Percentiles rank a stretch among this genome's conserved stretches.
phyloP scores from a whole-genome alignment of 2,797 vertebrate species.

The Epinephelus awoara region DNA sequence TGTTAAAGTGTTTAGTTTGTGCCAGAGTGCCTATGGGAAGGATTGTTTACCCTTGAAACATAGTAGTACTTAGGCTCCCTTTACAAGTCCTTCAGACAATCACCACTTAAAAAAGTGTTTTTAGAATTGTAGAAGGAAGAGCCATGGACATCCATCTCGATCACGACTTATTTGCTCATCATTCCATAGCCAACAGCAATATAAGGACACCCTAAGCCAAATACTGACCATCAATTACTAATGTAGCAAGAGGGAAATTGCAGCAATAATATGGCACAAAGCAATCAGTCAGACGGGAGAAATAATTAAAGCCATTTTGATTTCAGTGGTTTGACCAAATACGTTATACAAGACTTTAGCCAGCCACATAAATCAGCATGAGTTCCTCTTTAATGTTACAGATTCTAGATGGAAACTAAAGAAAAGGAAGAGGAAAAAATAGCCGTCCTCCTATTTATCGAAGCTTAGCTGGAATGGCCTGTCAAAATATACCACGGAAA shows the following conservation, averaged over 20 bases:
- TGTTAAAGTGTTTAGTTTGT: conserved; percentile 72
- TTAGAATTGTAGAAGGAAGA: conserved; percentile 1
- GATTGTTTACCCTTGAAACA: conserved; percentile 75
- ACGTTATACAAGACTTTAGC: conserved; percentile 45
- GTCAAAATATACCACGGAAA: conserved; percentile 80
- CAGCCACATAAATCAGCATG: conserved; percentile 59
- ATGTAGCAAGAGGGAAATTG: conserved; percentile 27
- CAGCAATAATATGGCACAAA: conserved; percentile 2
- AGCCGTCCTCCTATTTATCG: conserved; percentile 52
- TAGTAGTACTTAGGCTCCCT: conserved; percentile 26
- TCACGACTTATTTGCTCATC: conserved; percentile 36
- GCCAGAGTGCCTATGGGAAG: conserved; percentile 40
- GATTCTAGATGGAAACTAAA: conserved; percentile 62
- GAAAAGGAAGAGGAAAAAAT: conserved; percentile 25
- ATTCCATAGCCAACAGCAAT: neutral
- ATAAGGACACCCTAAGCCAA: conserved; percentile 15
- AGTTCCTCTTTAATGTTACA: conserved; percentile 39
- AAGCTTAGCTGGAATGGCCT: conserved; percentile 72
- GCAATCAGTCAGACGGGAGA: conserved; percentile 33
- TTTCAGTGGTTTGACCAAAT: conserved; percentile 54
- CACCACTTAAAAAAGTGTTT: conserved; percentile 13
- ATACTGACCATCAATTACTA: conserved; percentile 32
- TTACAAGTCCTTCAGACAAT: conserved; percentile 30
- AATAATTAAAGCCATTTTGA: conserved; percentile 61
- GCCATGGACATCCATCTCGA: conserved; percentile 3